Conservation (phyloP, 2,888 invertebrate species). For the Acholoe squamosa region DNA sequence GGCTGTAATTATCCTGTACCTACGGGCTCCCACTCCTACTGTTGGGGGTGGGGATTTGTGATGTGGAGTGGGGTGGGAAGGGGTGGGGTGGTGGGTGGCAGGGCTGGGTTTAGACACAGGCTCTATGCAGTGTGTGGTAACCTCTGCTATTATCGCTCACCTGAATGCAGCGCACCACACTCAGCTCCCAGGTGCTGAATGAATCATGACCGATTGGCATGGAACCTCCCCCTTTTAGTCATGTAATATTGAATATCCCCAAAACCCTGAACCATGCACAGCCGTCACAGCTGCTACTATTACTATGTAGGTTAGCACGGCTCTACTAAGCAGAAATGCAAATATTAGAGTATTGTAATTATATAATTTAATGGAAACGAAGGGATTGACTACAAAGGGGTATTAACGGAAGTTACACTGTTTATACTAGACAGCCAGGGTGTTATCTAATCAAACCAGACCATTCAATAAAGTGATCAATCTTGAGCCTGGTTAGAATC, state of each 20-base stretch:
- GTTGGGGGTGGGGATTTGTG: too few relatives aligned
- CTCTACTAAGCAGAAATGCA: too few relatives aligned
- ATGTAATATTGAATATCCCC: conserved; percentile 23
- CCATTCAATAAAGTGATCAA: not conserved
- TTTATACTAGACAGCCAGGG: too few relatives aligned
- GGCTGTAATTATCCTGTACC: not conserved
- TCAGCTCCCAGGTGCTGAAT: conserved; percentile 24
- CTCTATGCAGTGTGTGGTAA: not conserved
- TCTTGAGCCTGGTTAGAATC: not conserved
- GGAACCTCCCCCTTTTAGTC: not conserved
- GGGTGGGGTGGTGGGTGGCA: too few relatives aligned
- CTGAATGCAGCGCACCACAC: not conserved
- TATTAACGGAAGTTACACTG: too few relatives aligned
- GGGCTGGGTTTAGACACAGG: not conserved
- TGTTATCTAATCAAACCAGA: too few relatives aligned
- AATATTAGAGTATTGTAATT: too few relatives aligned
- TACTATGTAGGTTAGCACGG: too few relatives aligned
- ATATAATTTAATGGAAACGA: too few relatives aligned
- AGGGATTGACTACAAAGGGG: too few relatives aligned
- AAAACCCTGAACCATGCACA: not conserved
- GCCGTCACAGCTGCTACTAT: too few relatives aligned
- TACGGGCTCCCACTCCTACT: not conserved
- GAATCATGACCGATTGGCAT: conserved; percentile 12
- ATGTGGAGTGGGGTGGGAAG: too few relatives aligned
- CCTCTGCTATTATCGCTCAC: conserved; percentile 22